Evolutionary conservation across 2,888 invertebrate species (phyloP).

Genomic region (Lithophane socia): DNA sequence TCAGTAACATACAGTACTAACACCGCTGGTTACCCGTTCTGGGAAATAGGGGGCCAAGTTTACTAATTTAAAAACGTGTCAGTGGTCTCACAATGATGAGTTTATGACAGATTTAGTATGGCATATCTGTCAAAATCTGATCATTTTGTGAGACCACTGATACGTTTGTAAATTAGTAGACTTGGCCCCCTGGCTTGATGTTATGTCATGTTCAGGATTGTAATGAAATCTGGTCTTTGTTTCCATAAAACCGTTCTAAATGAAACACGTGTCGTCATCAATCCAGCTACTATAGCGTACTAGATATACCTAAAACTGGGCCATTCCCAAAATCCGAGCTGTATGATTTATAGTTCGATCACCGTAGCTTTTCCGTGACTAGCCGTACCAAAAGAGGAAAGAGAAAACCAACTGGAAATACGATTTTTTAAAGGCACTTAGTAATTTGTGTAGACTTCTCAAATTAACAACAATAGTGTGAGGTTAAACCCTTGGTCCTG

Average conservation of each 20-base stretch:
- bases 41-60: too few species aligned
- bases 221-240: neutral
- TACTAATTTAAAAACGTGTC: too few species aligned
- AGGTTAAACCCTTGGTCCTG: too few species aligned
- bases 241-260: constrained; percentile 10
- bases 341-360: constrained; percentile 51
- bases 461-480: too few species aligned
- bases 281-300: constrained; percentile 5
- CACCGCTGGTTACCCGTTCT: neutral
- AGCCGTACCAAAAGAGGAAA: accelerated
- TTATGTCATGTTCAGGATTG: neutral
- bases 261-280: constrained; percentile 23
- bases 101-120: too few species aligned
- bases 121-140: too few species aligned
- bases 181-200: too few species aligned
- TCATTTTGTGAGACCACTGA: too few species aligned
- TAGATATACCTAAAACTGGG: constrained; percentile 20
- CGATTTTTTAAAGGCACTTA: neutral
- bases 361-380: constrained; percentile 19
- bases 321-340: constrained; percentile 24
- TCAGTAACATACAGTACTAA: neutral
- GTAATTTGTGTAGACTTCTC: neutral
- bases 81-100: too few species aligned
- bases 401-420: constrained; percentile 26
- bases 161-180: too few species aligned